Evolutionary conservation across 30 jellyfish, hydroid and myxozoan species (phyloP).

Genomic region (Chrysaora quinquecirrha): DNA sequence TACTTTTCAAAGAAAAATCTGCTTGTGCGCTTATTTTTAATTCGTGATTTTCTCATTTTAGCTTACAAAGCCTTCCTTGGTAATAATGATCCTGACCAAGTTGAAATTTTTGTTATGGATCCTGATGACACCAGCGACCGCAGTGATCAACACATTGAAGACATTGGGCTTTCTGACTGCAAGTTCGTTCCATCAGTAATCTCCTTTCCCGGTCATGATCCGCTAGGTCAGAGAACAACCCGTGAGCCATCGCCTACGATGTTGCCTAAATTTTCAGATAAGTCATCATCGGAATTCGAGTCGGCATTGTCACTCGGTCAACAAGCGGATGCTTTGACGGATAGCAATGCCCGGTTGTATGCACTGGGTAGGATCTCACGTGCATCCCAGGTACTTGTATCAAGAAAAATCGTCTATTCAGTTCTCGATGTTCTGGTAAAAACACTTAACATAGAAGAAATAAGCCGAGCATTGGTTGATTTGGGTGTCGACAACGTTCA

Average conservation of each 20-base stretch:
- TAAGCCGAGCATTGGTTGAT: slow-evolving; percentile 58
- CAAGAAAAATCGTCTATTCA: slow-evolving; percentile 41
- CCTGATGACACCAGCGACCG: slow-evolving; percentile 12
- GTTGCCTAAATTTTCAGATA: slow-evolving; percentile 3
- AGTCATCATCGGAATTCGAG: not conserved
- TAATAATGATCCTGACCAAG: not conserved
- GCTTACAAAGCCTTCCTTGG: not conserved
- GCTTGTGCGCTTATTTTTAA: too few species aligned
- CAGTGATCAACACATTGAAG: slow-evolving; percentile 13
- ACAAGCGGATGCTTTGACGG: slow-evolving; percentile 38
- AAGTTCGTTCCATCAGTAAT: slow-evolving; percentile 46
- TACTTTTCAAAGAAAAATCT: too few species aligned
- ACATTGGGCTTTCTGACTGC: slow-evolving; percentile 68
- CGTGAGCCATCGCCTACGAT: not conserved
- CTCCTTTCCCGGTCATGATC: slow-evolving; percentile 55
- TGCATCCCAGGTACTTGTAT: slow-evolving; percentile 12
- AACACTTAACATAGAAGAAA: slow-evolving; percentile 52
- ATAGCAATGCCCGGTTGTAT: slow-evolving; percentile 34
- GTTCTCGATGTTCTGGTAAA: slow-evolving; percentile 59
- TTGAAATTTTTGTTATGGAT: slow-evolving; percentile 21
- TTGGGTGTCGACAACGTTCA: slow-evolving; percentile 65
- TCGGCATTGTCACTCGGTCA: slow-evolving; percentile 39
- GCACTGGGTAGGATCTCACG: slow-evolving; percentile 40
- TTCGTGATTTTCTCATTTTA: too few species aligned
- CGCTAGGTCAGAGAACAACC: slow-evolving; percentile 55